Evolutionary conservation across 2,888 invertebrate genomes (phyloP).

Genomic region (Synanthedon formicaeformis): DNA sequence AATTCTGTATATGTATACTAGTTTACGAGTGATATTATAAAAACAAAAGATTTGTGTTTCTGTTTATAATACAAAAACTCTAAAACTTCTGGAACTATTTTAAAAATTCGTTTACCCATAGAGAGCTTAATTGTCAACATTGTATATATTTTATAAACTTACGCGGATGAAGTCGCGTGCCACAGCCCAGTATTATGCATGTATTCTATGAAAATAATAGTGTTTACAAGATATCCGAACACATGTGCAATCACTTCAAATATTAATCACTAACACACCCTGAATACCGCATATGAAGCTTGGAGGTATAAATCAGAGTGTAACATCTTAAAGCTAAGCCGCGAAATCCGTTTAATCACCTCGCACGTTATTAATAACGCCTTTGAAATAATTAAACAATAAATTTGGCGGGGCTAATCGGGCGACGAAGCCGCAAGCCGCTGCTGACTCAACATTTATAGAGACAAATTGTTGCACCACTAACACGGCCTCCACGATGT

Average conservation of each 20-base stretch:
- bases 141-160: no score
- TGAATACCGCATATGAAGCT: conserved; percentile 41
- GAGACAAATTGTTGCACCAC: conserved; percentile 69
- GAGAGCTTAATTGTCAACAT: no score
- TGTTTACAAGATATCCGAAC: no score
- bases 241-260: neutral
- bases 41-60: no score
- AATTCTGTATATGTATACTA: no score
- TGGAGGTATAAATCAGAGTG: conserved; percentile 52
- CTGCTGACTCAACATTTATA: conserved; percentile 70
- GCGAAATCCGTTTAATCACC: conserved; percentile 66
- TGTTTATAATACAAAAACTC: no score
- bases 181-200: no score
- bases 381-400: conserved; percentile 66
- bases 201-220: no score
- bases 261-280: conserved; percentile 19
- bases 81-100: no score
- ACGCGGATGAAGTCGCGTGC: no score
- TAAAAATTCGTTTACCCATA: no score
- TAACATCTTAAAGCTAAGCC: conserved; percentile 51
- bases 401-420: conserved; percentile 67
- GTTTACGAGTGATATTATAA: no score
- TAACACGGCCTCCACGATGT: conserved; percentile 58
- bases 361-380: conserved; percentile 64
- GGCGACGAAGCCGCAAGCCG: conserved; percentile 52